Percentiles rank a stretch among this genome's conserved stretches.
Conservation (phyloP, 2,113 vertebrate genomes). For the Bungarus multicinctus region DNA sequence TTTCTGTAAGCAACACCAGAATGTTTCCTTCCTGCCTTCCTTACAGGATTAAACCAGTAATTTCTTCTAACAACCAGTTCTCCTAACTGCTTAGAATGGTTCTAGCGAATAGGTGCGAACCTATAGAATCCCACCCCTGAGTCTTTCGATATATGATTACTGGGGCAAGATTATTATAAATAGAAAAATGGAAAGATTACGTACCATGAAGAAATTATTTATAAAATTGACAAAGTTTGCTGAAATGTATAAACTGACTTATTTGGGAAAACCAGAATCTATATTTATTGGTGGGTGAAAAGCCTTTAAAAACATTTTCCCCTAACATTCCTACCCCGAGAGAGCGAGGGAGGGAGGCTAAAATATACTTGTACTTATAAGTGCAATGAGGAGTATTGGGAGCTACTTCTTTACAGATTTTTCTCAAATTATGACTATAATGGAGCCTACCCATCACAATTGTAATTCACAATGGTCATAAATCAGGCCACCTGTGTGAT, state of each 20-base stretch:
- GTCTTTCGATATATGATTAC: background rate
- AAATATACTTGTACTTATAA: background rate
- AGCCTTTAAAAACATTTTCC: background rate
- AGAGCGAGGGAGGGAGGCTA: background rate
- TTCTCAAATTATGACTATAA: background rate
- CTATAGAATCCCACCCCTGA: too few species aligned
- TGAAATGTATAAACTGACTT: background rate
- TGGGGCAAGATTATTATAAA: background rate
- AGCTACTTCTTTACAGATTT: background rate
- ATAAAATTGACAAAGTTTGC: background rate
- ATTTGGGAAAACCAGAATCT: background rate
- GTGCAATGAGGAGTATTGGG: background rate
- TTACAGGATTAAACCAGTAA: too few species aligned
- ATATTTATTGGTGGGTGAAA: background rate
- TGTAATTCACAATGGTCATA: background rate
- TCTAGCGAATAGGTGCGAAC: too few species aligned
- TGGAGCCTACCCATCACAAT: background rate
- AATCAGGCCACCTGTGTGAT: background rate
- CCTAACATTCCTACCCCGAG: background rate
- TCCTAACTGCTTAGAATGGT: too few species aligned
- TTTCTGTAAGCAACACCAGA: too few species aligned
- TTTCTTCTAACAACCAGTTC: too few species aligned
- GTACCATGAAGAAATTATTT: background rate
- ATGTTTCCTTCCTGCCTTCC: too few species aligned
- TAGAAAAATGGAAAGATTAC: background rate